A percentile compares a stretch with the other conserved stretches of the same genome.
Conservation (phyloP, 2,797 vertebrate species). For the Danio albolineatus region DNA sequence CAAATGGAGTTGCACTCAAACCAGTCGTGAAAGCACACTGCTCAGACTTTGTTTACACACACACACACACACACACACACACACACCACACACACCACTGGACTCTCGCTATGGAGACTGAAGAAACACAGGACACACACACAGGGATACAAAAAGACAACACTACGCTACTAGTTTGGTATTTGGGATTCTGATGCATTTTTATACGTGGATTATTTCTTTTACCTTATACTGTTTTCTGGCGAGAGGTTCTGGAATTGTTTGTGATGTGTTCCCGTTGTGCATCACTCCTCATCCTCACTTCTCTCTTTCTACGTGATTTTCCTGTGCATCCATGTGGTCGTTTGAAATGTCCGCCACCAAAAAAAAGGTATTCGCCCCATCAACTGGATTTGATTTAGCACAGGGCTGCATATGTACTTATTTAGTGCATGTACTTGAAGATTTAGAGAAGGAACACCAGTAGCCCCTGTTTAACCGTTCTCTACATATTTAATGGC, state of each 20-base stretch:
- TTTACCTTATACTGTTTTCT: conserved; percentile 62
- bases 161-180: conserved; percentile 66
- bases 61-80: conserved; percentile 69
- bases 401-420: conserved; percentile 28
- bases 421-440: conserved; percentile 38
- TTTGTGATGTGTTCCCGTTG: conserved; percentile 48
- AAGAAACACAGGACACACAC: conserved; percentile 70
- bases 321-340: conserved; percentile 56
- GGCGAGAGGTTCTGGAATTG: conserved; percentile 54
- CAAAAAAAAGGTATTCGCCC: conserved; percentile 56
- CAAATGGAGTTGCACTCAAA: conserved; percentile 64
- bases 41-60: conserved; percentile 75
- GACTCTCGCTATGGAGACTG: conserved; percentile 66
- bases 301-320: conserved; percentile 42
- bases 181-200: conserved; percentile 70
- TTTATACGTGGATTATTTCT: conserved; percentile 73
- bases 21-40: conserved; percentile 71
- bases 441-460: conserved; percentile 38
- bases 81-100: conserved; percentile 64
- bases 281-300: conserved; percentile 49
- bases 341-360: conserved; percentile 29
- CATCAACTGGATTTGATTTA: background rate
- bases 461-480: conserved; percentile 41
- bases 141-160: conserved; percentile 70
- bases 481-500: conserved; percentile 41